These are phyloP conservation scores for Hydropsyche tenuis DNA, from an alignment of 1,140 invertebrate genomes.

Conservation along the genomic window DNA sequence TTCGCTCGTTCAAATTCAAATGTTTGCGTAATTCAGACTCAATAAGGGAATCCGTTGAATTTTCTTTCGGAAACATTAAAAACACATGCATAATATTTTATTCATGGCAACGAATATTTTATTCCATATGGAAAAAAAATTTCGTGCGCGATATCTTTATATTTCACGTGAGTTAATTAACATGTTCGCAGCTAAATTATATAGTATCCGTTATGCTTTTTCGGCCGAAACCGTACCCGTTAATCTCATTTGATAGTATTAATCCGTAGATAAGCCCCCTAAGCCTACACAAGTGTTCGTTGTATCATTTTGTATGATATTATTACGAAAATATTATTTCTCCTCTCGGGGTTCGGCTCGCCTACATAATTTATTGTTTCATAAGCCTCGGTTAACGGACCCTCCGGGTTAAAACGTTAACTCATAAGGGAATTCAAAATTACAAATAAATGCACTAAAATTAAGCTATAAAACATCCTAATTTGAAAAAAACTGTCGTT, in stretches of 20 bases:
- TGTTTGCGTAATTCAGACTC: conserved; percentile 11
- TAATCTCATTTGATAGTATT: conserved; percentile 26
- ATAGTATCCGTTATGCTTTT: conserved; percentile 9
- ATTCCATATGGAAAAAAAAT: no score
- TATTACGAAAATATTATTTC: conserved; percentile 26
- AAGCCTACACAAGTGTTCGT: conserved; percentile 17
- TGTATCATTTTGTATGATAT: conserved; percentile 26
- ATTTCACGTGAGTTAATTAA: conserved; percentile 1
- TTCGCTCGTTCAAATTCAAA: conserved; percentile 17
- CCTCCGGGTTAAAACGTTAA: neutral
- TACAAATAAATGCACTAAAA: no score
- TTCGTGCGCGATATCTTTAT: no score
- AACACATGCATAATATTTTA: conserved; percentile 1
- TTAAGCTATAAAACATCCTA: no score
- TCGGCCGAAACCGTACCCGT: neutral
- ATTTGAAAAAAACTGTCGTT: no score
- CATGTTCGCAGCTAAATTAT: conserved; percentile 12
- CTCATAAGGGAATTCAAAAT: neutral
- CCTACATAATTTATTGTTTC: conserved; percentile 28
- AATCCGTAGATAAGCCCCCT: conserved; percentile 19
- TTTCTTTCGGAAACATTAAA: neutral
- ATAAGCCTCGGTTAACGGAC: conserved; percentile 17
- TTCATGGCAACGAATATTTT: neutral
- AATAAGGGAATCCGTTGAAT: neutral
- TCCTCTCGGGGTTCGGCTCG: conserved; percentile 17